Conservation (phyloP, 2,797 vertebrate species). For the Dendrocincla tyrannina region DNA sequence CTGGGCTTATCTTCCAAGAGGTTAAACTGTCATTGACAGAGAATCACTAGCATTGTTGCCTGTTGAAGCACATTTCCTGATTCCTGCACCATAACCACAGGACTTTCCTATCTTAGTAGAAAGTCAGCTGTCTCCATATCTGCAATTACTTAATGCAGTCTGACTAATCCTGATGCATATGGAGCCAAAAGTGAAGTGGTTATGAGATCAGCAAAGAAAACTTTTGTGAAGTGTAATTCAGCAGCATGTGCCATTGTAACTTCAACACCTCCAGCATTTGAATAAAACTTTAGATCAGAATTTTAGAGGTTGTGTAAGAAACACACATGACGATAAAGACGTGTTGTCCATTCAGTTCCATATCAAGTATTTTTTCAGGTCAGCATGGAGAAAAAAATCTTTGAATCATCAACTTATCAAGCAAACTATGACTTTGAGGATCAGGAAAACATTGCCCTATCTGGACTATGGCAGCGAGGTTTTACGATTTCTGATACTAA, state of each 20-base stretch:
- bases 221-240: neutral
- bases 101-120: neutral
- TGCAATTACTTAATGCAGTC: neutral
- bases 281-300: neutral
- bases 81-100: neutral
- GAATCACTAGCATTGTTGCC: constrained; percentile 11
- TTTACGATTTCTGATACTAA: neutral
- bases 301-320: neutral
- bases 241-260: neutral
- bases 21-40: neutral
- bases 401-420: neutral
- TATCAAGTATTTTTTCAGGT: neutral
- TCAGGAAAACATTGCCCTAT: neutral
- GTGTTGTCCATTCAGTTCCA: neutral
- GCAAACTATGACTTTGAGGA: neutral
- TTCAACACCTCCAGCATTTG: neutral
- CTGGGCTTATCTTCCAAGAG: constrained; percentile 14
- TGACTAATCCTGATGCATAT: neutral
- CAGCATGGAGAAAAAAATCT: neutral
- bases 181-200: neutral
- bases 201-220: neutral
- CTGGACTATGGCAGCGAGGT: neutral
- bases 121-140: neutral
- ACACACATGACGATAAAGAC: neutral
- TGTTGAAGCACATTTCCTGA: neutral